Evolutionary conservation across 2,113 vertebrate species (phyloP).

Genomic region (Myotis yumanensis): DNA sequence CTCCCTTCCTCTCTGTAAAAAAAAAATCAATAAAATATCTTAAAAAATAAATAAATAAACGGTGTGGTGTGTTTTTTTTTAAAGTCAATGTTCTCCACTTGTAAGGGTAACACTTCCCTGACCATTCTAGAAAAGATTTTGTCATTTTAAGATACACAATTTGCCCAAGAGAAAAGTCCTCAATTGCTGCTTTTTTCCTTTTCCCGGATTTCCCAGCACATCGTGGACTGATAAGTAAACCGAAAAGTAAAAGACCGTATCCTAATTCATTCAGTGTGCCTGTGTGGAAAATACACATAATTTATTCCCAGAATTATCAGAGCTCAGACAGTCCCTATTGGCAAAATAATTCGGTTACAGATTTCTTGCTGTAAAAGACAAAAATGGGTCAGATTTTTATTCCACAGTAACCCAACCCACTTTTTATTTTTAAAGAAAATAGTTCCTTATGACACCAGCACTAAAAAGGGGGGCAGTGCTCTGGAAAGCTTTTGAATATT

Average conservation of each 20-base stretch:
- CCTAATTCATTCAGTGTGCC: background rate
- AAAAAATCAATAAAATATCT: too few relatives aligned
- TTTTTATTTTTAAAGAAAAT: slow-evolving; percentile 48
- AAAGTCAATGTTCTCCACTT: background rate
- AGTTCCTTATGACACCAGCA: background rate
- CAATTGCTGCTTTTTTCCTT: background rate
- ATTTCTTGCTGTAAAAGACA: slow-evolving; percentile 8
- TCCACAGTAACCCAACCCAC: background rate
- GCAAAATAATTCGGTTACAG: background rate
- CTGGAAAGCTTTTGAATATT: background rate
- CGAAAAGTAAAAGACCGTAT: background rate
- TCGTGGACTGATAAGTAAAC: background rate
- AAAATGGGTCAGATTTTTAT: slow-evolving; percentile 13
- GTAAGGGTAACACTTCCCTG: background rate
- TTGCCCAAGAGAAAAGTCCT: background rate
- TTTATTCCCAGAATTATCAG: slow-evolving; percentile 5
- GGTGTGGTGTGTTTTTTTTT: background rate
- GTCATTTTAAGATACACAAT: background rate
- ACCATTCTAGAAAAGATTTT: background rate
- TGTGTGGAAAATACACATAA: background rate
- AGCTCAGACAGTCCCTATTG: background rate
- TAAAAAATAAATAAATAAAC: too few relatives aligned
- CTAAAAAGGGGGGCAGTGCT: background rate
- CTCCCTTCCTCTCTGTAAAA: too few relatives aligned
- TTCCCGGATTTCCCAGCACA: background rate